Evolutionary conservation across 2,888 invertebrate species (phyloP), one percentile per base, ranked within the genome.

Genomic region (Leucophora obtusa): DNA sequence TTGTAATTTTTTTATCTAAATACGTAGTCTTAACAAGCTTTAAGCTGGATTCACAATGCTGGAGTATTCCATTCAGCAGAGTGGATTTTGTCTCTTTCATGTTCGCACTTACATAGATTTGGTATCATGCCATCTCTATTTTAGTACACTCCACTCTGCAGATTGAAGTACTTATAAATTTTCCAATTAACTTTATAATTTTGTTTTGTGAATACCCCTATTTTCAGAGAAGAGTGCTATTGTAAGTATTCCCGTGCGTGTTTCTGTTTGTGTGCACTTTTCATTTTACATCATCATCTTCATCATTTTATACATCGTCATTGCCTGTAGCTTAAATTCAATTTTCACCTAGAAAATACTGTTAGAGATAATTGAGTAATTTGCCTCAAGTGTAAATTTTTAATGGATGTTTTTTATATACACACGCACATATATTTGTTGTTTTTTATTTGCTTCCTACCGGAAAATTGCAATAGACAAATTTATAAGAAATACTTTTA

Each of bases 341-440:
- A 81, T 77, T 77, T 81, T 65, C 70, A 81, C 77, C 77, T 77
- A 56, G 60, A 72, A 81, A 77, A 74, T 70, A 18, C 11, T 73
- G 56, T 81, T 81, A 74, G 74, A 70, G 60, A 77, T 81, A 81
- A 81, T 77, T 81, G 70, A 77, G 60, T 73, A 77, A 81, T 73
- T 77, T 77, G 77, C 73, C 81, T 66, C 73, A 77, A 77, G 76
- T 74, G 70, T 24, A 70, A 73, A 62, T 77, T 65, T 73, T 70
- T 75, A 81, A 77, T 77, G 54, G 70, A 51, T 73, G 58, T 17
- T 24, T 68, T 53, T 21, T 54, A 54, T 21, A 21, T 21, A 4
- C 2, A 21, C 4, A 21, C 2, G 4, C 4, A 21, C 21, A 21
- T 21, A 21, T 21, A 21, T 43, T 43, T 47, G 1, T 47, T 14